These are phyloP conservation scores for Mallotus villosus DNA, from an alignment of 2,797 vertebrate genomes.

Conservation along the genomic window DNA sequence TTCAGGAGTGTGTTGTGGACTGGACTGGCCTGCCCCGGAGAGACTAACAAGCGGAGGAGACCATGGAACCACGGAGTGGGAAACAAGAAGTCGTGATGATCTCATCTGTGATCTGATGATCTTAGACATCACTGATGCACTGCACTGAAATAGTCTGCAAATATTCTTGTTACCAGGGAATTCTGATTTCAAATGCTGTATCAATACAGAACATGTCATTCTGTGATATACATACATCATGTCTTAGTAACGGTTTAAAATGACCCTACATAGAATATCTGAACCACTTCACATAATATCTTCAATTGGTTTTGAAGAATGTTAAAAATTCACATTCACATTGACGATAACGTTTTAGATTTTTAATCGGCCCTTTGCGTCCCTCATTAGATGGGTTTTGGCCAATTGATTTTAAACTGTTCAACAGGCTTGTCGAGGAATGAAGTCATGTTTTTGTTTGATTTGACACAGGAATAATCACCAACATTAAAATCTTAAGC, in stretches of 20 bases:
- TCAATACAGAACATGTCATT: no score
- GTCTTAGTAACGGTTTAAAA: not conserved
- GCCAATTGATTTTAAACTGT: constrained; percentile 36
- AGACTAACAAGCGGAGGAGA: constrained; percentile 60
- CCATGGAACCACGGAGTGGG: constrained; percentile 23
- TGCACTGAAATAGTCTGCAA: constrained; percentile 4
- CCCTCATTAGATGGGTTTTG: constrained; percentile 44
- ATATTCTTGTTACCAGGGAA: constrained; percentile 10
- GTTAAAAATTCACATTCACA: not conserved
- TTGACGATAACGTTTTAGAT: constrained; percentile 33
- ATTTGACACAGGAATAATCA: constrained; percentile 55
- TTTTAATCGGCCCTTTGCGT: constrained; percentile 36
- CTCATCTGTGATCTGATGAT: no score
- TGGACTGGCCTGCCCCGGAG: constrained; percentile 52
- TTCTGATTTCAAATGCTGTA: no score
- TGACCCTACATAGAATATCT: not conserved
- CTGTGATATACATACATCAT: no score
- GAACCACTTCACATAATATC: no score
- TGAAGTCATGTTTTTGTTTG: constrained; percentile 51
- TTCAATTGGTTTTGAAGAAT: constrained; percentile 33
- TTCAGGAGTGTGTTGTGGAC: constrained; percentile 63
- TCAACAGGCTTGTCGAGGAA: constrained; percentile 39
- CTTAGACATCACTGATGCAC: no score
- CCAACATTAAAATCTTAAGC: constrained; percentile 64
- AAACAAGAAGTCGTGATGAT: constrained; percentile 13